These are phyloP conservation scores for Ceratoteleas bidentatus DNA, from an alignment of 1,140 invertebrate species.

Conservation along the genomic window DNA sequence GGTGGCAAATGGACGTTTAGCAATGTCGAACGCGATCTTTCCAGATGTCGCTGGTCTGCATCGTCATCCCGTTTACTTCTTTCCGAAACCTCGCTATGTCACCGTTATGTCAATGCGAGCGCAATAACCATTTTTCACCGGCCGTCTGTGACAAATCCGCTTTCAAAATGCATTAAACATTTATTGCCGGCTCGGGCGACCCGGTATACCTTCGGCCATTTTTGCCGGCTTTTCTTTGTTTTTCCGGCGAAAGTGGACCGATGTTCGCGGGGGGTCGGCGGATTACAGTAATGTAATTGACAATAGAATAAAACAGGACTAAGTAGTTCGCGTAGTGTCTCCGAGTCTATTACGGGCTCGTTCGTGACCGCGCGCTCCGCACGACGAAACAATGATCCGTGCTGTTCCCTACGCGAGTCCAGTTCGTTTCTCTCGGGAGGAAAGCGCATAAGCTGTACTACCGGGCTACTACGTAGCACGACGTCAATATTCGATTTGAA, in stretches of 20 bases:
- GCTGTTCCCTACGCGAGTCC: conserved; percentile 49
- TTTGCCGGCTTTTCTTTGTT: conserved; percentile 9
- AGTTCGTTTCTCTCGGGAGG: conserved; percentile 59
- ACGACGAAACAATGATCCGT: conserved; percentile 62
- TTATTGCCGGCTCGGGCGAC: not conserved
- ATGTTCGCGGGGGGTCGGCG: conserved; percentile 18
- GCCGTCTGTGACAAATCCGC: conserved; percentile 19
- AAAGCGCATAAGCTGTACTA: conserved; percentile 43
- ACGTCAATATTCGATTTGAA: conserved; percentile 31
- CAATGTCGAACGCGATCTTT: too few species aligned
- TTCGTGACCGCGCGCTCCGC: conserved; percentile 61
- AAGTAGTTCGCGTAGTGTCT: conserved; percentile 53
- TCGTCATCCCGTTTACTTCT: too few species aligned
- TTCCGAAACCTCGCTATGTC: conserved; percentile 1
- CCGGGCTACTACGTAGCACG: conserved; percentile 43
- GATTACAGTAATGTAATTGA: conserved; percentile 40
- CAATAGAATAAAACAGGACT: conserved; percentile 63
- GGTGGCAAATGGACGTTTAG: too few species aligned
- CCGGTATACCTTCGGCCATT: not conserved
- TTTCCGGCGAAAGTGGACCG: conserved; percentile 31
- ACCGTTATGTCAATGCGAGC: conserved; percentile 4
- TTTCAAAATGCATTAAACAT: conserved; percentile 24
- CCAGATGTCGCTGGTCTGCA: too few species aligned
- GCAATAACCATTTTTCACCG: conserved; percentile 8
- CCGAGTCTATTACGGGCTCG: conserved; percentile 56